Base-by-base conservation (phyloP, 2,113 vertebrate genomes). In the Pteropus alecto region DNA sequence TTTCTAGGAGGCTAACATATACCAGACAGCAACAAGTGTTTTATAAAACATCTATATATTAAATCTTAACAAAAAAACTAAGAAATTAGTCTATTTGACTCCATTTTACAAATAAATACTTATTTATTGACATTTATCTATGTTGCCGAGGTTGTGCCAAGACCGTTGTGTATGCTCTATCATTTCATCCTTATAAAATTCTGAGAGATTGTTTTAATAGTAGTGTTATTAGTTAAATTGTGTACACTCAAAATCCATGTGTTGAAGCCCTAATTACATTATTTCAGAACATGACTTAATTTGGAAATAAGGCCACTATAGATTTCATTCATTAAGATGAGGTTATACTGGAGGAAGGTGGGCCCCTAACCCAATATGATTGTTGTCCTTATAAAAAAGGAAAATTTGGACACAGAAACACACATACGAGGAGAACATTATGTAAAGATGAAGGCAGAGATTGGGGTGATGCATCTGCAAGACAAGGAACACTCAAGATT, bases 301-400 rank as follows among this genome's bases (percentile, higher is more conserved):
- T 77, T 86, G n/a, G n/a, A 89, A 81, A 79, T 18, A 63, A 35
- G 7, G 26, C 51, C 41, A 14, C 41, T 74, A 8, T 54, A 83
- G 24, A 35, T 35, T 11, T 35, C 48, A 28, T 54, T 92, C n/a
- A 10, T 70, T 81, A 38, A 68, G 43, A 43, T 61, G 58, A 68
- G 28, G 8, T 67, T 28, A 43, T 56, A 13, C 1, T 41, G n/a
- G 46, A 71, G 22, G 22, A 13, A 5, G 4, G 0, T 63, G 22
- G 2, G 1, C 5, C 6, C 26, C 19, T 84, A 33, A 58, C 38
- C 67, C 30, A 56, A 18, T 26, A 21, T 41, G n/a, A n/a, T 5
- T 13, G 7, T 1, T 79, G 1, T 56, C 22, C 16, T 79, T 41
- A 33, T 1, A 19, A 41, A 73, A 43, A 43, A 4, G 5, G 12